Percentiles rank a stretch among this genome's conserved stretches.
phyloP scores from a whole-genome alignment of 2,797 vertebrate genomes.

The Gymnothorax reevesii region DNA sequence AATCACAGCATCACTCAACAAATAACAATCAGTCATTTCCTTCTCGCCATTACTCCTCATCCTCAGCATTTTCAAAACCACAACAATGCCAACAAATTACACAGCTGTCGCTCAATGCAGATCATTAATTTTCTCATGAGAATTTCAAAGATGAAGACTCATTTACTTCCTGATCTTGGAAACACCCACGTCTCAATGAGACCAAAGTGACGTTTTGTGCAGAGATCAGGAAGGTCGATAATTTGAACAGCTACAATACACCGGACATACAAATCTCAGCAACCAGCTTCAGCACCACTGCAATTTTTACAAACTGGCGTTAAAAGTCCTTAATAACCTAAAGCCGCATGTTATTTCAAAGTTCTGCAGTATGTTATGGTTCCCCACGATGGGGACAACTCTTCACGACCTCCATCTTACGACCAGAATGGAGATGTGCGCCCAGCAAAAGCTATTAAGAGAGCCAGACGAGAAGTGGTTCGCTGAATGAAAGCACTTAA shows the following conservation, averaged over 20 bases:
- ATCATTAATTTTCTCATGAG: slow-evolving; percentile 52
- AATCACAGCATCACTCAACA: slow-evolving; percentile 78
- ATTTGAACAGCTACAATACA: slow-evolving; percentile 6
- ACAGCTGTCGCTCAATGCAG: slow-evolving; percentile 53
- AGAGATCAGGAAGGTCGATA: slow-evolving; percentile 1
- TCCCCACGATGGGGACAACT: slow-evolving; percentile 52
- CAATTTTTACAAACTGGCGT: slow-evolving; percentile 10
- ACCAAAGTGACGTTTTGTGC: neutral
- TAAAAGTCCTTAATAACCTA: slow-evolving; percentile 53
- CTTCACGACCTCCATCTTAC: slow-evolving; percentile 57
- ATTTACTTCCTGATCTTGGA: slow-evolving; percentile 30
- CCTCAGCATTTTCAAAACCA: slow-evolving; percentile 63
- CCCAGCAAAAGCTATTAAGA: slow-evolving; percentile 63
- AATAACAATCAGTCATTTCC: slow-evolving; percentile 80
- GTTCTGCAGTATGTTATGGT: slow-evolving; percentile 49
- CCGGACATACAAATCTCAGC: neutral
- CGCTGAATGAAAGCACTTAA: slow-evolving; percentile 67
- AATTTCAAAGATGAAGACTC: slow-evolving; percentile 67
- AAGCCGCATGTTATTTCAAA: slow-evolving; percentile 20
- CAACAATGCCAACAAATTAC: slow-evolving; percentile 53
- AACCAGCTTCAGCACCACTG: neutral
- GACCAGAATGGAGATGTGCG: slow-evolving; percentile 60
- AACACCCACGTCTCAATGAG: neutral
- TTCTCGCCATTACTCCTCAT: slow-evolving; percentile 82
- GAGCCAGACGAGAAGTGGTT: slow-evolving; percentile 53